Evolutionary conservation across 1,140 invertebrate species (phyloP).

Genomic region (Eueides isabella): DNA sequence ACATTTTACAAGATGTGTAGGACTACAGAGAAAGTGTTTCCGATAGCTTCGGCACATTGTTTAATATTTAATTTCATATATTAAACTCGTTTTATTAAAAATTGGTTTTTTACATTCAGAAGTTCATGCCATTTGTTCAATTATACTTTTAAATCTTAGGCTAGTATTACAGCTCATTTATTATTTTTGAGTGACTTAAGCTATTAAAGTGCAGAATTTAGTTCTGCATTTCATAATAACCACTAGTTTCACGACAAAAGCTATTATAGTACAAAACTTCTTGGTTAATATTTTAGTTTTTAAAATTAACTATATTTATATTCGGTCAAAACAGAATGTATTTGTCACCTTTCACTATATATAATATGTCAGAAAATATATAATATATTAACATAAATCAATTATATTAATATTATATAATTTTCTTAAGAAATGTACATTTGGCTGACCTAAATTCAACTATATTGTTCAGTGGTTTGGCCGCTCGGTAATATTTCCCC

Average conservation of each 20-base stretch:
- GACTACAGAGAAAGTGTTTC: constrained; percentile 32
- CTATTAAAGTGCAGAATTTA: not conserved
- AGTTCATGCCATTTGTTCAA: not conserved
- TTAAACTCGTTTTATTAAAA: not conserved
- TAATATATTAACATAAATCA: not conserved
- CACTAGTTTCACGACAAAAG: not conserved
- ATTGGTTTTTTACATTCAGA: not conserved
- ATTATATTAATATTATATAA: not conserved
- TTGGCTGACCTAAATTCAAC: not conserved
- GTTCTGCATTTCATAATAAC: not conserved
- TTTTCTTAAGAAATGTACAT: not conserved
- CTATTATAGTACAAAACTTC: not conserved
- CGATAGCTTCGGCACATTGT: not conserved
- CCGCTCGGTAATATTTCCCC: not conserved
- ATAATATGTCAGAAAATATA: not conserved
- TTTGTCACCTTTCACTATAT: too few relatives aligned
- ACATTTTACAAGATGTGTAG: constrained; percentile 18
- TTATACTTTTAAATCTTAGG: not conserved
- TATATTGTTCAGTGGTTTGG: not conserved
- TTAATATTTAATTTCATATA: not conserved
- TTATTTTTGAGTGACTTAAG: not conserved
- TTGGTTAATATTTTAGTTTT: not conserved
- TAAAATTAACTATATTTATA: too few relatives aligned
- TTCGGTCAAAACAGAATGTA: too few relatives aligned
- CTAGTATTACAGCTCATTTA: not conserved